phyloP scores from a whole-genome alignment of 2,113 vertebrate genomes.

The Apodemus sylvaticus region DNA sequence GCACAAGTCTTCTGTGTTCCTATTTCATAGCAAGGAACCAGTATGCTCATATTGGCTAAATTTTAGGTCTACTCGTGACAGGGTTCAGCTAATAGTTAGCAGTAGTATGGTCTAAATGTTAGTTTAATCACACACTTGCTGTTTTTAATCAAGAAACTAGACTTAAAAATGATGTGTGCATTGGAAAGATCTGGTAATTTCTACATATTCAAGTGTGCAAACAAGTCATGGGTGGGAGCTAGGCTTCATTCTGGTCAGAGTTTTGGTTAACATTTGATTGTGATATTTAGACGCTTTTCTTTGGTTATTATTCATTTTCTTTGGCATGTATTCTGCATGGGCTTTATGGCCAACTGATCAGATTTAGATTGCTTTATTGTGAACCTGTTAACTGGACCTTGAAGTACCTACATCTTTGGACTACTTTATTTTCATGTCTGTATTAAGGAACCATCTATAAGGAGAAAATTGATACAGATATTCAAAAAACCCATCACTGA shows the following conservation, averaged over 20 bases:
- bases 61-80: background rate
- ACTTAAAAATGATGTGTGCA: background rate
- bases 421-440: background rate
- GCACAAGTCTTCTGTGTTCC: background rate
- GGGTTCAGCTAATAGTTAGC: background rate
- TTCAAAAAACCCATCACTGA: background rate
- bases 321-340: background rate
- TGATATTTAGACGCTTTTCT: background rate
- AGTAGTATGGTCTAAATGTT: background rate
- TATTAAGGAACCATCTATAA: background rate
- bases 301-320: conserved; percentile 3
- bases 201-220: background rate
- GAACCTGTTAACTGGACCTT: background rate
- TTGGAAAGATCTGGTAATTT: background rate
- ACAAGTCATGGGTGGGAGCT: background rate
- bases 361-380: background rate
- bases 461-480: background rate
- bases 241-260: background rate
- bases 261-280: background rate
- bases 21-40: background rate
- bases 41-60: background rate
- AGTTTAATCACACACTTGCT: background rate
- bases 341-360: background rate
- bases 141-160: background rate
- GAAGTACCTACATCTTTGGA: background rate